phyloP scores from a whole-genome alignment of 2,888 invertebrate genomes.

The Halictus quadricinctus region DNA sequence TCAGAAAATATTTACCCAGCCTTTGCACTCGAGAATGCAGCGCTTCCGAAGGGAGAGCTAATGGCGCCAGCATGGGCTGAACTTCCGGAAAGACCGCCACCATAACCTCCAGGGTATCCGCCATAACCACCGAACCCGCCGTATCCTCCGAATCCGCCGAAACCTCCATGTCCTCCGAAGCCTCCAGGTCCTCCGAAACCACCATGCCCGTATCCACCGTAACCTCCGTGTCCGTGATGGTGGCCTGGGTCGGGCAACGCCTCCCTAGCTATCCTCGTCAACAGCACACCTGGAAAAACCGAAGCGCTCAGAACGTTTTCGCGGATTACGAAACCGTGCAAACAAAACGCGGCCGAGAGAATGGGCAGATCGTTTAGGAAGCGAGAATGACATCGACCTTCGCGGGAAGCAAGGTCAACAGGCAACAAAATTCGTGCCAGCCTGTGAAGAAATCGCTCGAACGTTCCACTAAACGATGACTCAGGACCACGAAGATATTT shows the following conservation, averaged over 20 bases:
- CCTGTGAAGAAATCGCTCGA: not conserved
- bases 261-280: constrained; percentile 53
- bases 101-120: constrained; percentile 44
- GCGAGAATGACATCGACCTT: constrained; percentile 7
- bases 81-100: constrained; percentile 47
- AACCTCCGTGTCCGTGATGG: constrained; percentile 37
- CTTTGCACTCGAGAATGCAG: constrained; percentile 62
- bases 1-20: constrained; percentile 61
- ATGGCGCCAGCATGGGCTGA: constrained; percentile 64
- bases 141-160: constrained; percentile 41
- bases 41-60: constrained; percentile 68
- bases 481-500: constrained; percentile 26
- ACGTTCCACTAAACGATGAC: constrained; percentile 34
- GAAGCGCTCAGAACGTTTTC: not conserved
- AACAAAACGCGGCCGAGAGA: not conserved
- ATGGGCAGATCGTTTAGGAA: not conserved
- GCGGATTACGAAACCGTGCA: not conserved
- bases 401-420: not conserved
- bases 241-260: constrained; percentile 52
- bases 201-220: constrained; percentile 46
- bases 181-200: constrained; percentile 17
- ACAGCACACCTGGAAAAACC: not conserved
- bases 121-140: constrained; percentile 35
- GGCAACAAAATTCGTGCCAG: constrained; percentile 5
- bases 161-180: constrained; percentile 49